Evolutionary conservation across 2,888 invertebrate species (phyloP).

Genomic region (Agrotis segetum): DNA sequence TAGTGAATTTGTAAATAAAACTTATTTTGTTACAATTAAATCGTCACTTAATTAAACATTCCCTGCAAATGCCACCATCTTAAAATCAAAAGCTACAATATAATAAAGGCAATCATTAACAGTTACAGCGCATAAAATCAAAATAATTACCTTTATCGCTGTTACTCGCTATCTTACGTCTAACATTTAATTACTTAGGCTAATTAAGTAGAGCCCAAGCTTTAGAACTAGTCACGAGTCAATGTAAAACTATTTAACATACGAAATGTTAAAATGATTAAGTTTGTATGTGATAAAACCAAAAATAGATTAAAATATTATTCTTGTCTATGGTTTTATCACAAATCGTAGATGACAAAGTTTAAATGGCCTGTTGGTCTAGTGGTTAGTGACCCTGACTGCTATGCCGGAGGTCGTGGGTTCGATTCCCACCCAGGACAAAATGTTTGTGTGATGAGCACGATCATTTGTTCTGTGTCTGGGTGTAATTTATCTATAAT

Average conservation of each 20-base stretch:
- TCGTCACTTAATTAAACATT: constrained; percentile 6
- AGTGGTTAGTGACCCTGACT: too few relatives aligned
- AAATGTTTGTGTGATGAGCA: too few relatives aligned
- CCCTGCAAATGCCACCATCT: constrained; percentile 26
- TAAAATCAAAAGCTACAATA: constrained; percentile 47
- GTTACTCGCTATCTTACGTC: constrained; percentile 49
- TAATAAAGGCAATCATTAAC: constrained; percentile 50
- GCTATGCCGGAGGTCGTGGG: too few relatives aligned
- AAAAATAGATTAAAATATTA: not conserved
- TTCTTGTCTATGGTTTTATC: constrained; percentile 21
- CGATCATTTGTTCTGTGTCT: too few relatives aligned
- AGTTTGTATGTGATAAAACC: constrained; percentile 7
- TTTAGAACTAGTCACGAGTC: constrained; percentile 64
- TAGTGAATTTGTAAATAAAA: too few relatives aligned
- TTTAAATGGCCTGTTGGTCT: too few relatives aligned
- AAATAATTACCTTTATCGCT: constrained; percentile 66
- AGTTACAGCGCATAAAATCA: constrained; percentile 56
- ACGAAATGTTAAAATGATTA: constrained; percentile 25
- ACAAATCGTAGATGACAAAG: not conserved
- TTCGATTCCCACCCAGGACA: too few relatives aligned
- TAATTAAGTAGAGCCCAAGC: constrained; percentile 62
- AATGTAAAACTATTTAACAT: constrained; percentile 38
- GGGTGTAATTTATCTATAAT: too few relatives aligned
- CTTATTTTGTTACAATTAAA: not conserved
- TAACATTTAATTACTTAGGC: constrained; percentile 65